Percentiles rank a stretch among this genome's conserved stretches.
These are phyloP conservation scores for Tetrapedia diversipes DNA, from an alignment of 2,888 invertebrate genomes.

Conservation along the genomic window DNA sequence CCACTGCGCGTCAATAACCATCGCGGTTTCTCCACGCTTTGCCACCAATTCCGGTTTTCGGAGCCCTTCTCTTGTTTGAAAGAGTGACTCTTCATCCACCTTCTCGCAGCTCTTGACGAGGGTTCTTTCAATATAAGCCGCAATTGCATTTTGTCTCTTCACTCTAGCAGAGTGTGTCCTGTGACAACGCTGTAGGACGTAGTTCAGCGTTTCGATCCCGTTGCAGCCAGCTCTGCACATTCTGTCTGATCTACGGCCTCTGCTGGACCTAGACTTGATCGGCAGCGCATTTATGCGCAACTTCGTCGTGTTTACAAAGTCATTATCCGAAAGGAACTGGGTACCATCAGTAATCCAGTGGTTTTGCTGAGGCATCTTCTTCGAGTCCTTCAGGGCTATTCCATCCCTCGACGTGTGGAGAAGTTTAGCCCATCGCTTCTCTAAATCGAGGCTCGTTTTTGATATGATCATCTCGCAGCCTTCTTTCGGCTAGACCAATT, in stretches of 20 bases:
- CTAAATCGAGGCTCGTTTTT: neutral
- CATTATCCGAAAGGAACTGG: constrained; percentile 40
- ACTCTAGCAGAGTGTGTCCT: constrained; percentile 75
- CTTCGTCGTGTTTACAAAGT: constrained; percentile 45
- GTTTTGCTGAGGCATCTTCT: constrained; percentile 25
- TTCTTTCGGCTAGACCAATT: neutral
- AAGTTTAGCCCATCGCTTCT: constrained; percentile 21
- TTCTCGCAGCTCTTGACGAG: neutral
- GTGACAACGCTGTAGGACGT: constrained; percentile 73
- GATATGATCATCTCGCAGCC: neutral
- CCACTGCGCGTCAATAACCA: too few species aligned
- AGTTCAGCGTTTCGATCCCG: constrained; percentile 72
- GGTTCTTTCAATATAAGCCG: constrained; percentile 12
- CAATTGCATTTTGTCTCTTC: constrained; percentile 72
- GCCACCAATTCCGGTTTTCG: too few species aligned
- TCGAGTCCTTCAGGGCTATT: constrained; percentile 20
- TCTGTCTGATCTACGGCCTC: constrained; percentile 57
- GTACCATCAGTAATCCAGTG: constrained; percentile 48
- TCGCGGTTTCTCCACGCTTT: too few species aligned
- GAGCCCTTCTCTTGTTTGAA: neutral
- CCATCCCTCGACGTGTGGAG: constrained; percentile 59
- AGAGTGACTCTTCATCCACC: constrained; percentile 2
- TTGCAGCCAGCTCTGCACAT: constrained; percentile 74
- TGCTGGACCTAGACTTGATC: constrained; percentile 64
- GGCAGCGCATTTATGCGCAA: constrained; percentile 75